phyloP scores from a whole-genome alignment of 2,888 invertebrate species.

The Polia nebulosa region DNA sequence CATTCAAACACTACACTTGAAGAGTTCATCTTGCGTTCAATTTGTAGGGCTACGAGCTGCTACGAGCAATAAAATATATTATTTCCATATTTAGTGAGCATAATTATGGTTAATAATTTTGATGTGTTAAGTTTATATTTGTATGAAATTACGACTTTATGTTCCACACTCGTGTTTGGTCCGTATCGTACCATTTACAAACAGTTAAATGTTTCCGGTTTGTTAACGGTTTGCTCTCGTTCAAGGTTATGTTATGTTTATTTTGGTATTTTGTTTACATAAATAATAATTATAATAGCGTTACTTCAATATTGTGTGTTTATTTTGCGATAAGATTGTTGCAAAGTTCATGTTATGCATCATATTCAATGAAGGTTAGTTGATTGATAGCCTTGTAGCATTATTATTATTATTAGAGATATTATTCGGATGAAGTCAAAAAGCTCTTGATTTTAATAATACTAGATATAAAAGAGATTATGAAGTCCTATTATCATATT shows the following conservation, averaged over 20 bases:
- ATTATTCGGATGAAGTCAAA: not conserved
- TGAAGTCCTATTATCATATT: not conserved
- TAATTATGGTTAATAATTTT: constrained; percentile 24
- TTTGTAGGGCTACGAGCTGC: constrained; percentile 40
- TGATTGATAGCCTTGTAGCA: not conserved
- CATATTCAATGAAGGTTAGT: not conserved
- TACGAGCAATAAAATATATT: constrained; percentile 30
- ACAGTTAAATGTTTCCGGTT: constrained; percentile 55
- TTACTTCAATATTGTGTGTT: not conserved
- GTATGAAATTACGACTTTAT: constrained; percentile 44
- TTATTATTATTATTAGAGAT: not conserved
- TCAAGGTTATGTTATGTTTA: constrained; percentile 57
- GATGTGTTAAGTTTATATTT: constrained; percentile 26
- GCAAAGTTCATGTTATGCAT: not conserved
- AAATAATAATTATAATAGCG: constrained; percentile 14
- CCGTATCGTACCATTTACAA: constrained; percentile 45
- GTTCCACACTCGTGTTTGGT: constrained; percentile 44
- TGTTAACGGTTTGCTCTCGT: constrained; percentile 32
- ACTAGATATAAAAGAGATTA: not conserved
- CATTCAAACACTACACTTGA: constrained; percentile 44
- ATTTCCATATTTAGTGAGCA: constrained; percentile 30
- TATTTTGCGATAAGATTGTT: constrained; percentile 3
- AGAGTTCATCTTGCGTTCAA: constrained; percentile 44
- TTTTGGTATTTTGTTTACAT: constrained; percentile 48
- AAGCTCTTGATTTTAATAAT: not conserved